Percentiles rank a stretch among this genome's conserved stretches.
Evolutionary conservation across 2,113 vertebrate species (phyloP).

Genomic region (Emydura subglobosa): DNA sequence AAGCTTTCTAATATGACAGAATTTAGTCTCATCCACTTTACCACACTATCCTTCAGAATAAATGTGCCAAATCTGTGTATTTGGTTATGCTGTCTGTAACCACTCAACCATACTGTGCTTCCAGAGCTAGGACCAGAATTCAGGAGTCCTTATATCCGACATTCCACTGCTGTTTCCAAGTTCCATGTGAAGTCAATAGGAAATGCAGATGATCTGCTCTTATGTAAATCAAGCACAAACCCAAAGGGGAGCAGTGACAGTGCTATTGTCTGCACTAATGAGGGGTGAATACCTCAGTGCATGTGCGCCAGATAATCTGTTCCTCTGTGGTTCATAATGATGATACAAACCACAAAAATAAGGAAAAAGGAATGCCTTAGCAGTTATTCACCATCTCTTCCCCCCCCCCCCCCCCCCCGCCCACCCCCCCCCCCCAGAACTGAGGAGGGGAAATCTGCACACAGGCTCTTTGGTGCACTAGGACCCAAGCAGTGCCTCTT

Average conservation of each 20-base stretch:
- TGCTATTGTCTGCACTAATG: neutral
- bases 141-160: neutral
- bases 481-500: neutral
- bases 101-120: neutral
- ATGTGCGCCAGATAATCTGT: neutral
- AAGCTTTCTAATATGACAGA: neutral
- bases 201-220: neutral
- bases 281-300: neutral
- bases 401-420: rapidly evolving
- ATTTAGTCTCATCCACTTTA: neutral
- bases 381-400: neutral
- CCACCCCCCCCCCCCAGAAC: neutral
- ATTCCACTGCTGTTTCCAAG: neutral
- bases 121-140: neutral
- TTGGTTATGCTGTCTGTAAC: neutral
- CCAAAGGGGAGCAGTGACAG: neutral
- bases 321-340: neutral
- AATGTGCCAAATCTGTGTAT: neutral
- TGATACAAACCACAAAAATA: neutral
- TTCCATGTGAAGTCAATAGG: neutral
- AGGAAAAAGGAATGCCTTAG: neutral
- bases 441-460: neutral
- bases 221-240: neutral
- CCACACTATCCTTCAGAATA: neutral
- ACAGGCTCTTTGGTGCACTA: neutral